Base-by-base conservation (phyloP, 2,113 vertebrate genomes). In the Oryzias celebensis region DNA sequence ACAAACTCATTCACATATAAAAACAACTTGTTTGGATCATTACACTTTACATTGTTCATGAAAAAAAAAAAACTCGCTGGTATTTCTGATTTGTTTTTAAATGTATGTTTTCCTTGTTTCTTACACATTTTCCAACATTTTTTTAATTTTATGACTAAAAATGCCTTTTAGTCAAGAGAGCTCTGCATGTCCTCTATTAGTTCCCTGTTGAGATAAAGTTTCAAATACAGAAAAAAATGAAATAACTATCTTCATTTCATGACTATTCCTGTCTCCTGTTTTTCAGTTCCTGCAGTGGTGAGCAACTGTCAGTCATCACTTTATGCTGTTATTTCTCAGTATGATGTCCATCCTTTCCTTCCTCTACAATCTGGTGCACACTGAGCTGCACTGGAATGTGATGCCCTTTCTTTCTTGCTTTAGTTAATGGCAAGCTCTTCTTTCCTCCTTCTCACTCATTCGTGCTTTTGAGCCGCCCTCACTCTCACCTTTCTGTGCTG, bases 281-380 rank as follows among this genome's bases (percentile, higher is more conserved):
- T 58, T 26, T 46, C 47, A 49, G 61, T 55, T 47, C 61, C 52
- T 36, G 1, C 65, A 69, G 14, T 73, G 46, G 64, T 22, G 51
- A 81, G 74, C 52, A 73, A 23, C 28, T 71, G 73, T 70, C 75
- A 58, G 56, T 78, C 80, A 77, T 77, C 50, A 63, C 76, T 76
- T 60, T 62, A 48, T 23, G 28, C 48, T 36, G 60, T 61, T 44
- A 44, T 36, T 57, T 60, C 42, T 54, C 64, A 24, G 66, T 69
- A 49, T 1, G 46, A 68, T 65, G 52, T 47, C 58, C 6, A 4
- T 31, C 59, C 63, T 42, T 16, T 52, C 44, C 43, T 51, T 24
- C 52, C 77, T 74, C 71, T 51, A 44, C 52, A 65, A 65, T 20
- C 36, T 1, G 15, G 6, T 45, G 13, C 69, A 54, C 5, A 67